Conservation (phyloP, 53 echinoderm and acorn worm species). For the Crossaster papposus region DNA sequence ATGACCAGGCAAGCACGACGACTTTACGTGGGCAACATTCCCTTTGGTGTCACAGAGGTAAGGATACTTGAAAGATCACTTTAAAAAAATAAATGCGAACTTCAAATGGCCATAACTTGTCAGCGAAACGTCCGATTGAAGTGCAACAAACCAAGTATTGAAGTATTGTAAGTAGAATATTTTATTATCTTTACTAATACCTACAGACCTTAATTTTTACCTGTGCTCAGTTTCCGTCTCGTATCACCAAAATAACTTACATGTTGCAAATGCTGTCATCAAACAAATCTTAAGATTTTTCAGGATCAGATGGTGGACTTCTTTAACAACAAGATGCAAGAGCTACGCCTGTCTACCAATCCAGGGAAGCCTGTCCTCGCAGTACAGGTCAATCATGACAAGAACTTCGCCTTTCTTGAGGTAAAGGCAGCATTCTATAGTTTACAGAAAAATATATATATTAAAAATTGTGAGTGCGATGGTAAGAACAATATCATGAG, state of each 20-base stretch:
- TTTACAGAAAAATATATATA: too few relatives aligned
- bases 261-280: conserved; percentile 24
- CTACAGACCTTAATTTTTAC: too few relatives aligned
- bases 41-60: conserved; percentile 99
- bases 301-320: conserved; percentile 98
- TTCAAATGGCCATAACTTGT: too few relatives aligned
- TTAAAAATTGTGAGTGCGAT: too few relatives aligned
- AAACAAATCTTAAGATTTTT: background rate
- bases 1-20: conserved; percentile 97
- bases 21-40: conserved; percentile 97
- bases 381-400: conserved; percentile 97
- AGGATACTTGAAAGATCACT: background rate
- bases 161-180: too few relatives aligned
- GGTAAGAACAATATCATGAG: too few relatives aligned
- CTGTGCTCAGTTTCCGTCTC: too few relatives aligned
- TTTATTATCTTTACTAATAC: too few relatives aligned
- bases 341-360: conserved; percentile 69
- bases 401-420: conserved; percentile 99
- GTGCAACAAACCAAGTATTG: too few relatives aligned
- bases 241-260: too few relatives aligned
- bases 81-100: too few relatives aligned
- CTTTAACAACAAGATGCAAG: conserved; percentile 94
- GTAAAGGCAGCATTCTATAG: conserved; percentile 28
- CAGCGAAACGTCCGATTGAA: too few relatives aligned
- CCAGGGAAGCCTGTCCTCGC: conserved; percentile 93